Evolutionary conservation across 2,888 invertebrate genomes (phyloP).

Genomic region (Criorhina ranunculi): DNA sequence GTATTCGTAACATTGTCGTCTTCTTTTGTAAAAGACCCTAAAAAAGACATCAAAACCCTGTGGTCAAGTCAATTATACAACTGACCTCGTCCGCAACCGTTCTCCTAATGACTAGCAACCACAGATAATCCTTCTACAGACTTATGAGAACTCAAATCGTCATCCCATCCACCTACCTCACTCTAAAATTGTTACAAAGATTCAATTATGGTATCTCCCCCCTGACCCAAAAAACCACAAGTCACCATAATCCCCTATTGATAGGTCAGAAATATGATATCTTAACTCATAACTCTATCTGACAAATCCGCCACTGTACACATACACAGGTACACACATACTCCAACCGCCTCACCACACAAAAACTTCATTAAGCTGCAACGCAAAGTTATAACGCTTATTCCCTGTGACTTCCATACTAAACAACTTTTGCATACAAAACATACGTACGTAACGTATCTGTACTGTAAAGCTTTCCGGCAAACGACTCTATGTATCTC

Average conservation of each 20-base stretch:
- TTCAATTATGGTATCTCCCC: neutral
- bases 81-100: no score
- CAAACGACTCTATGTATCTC: conserved; percentile 2
- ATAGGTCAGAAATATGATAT: neutral
- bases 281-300: neutral
- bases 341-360: neutral
- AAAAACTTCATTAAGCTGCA: conserved; percentile 47
- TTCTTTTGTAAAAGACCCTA: no score
- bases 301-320: conserved; percentile 15
- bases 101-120: no score
- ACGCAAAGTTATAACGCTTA: conserved; percentile 48
- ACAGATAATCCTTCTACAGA: no score
- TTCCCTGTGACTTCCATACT: conserved; percentile 24
- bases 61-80: no score
- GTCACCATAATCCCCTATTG: neutral
- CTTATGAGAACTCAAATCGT: no score
- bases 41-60: no score
- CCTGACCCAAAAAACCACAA: no score
- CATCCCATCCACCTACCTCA: no score
- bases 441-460: neutral
- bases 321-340: conserved; percentile 9
- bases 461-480: conserved; percentile 23
- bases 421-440: neutral
- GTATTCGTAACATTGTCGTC: no score
- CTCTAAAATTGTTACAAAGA: no score